A percentile compares a stretch with the other conserved stretches of the same genome.
These are phyloP conservation scores for Cataglyphis livida DNA, from an alignment of 2,888 invertebrate genomes.

Conservation along the genomic window DNA sequence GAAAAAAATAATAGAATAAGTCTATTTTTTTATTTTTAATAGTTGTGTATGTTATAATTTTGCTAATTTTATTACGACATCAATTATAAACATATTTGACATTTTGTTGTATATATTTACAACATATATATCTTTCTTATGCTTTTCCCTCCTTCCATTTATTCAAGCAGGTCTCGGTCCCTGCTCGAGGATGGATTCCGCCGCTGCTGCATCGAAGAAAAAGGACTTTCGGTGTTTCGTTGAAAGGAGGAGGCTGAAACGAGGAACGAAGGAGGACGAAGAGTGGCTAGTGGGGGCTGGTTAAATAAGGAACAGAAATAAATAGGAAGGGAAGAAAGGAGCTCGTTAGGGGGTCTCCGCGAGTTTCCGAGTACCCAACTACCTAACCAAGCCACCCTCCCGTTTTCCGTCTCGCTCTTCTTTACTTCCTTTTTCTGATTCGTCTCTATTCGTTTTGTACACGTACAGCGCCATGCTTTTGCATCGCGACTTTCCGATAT, in stretches of 20 bases:
- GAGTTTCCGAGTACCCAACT: constrained; percentile 82
- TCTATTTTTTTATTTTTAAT: background rate
- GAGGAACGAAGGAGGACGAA: constrained; percentile 70
- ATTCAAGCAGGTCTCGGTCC: constrained; percentile 73
- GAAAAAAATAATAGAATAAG: background rate
- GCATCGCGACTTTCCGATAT: constrained; percentile 50
- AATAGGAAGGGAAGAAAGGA: constrained; percentile 81
- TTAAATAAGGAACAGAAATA: constrained; percentile 85
- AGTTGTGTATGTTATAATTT: background rate
- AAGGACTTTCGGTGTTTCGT: constrained; percentile 73
- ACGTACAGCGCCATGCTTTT: constrained; percentile 46
- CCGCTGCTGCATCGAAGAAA: constrained; percentile 70
- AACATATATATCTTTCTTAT: constrained; percentile 34
- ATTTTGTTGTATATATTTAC: constrained; percentile 27
- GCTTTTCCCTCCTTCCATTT: constrained; percentile 69
- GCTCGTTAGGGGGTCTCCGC: constrained; percentile 79
- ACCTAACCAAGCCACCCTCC: constrained; percentile 72
- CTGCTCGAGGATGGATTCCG: constrained; percentile 68
- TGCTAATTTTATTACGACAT: background rate
- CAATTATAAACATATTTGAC: constrained; percentile 11
- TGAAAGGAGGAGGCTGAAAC: constrained; percentile 53
- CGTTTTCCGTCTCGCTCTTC: constrained; percentile 58
- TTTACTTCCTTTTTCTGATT: constrained; percentile 40
- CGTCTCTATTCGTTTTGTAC: constrained; percentile 49
- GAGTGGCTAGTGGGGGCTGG: constrained; percentile 78